Percentiles rank a stretch among this genome's conserved stretches.
Evolutionary conservation across 2,888 invertebrate genomes (phyloP).

Genomic region (Muscina levida): DNA sequence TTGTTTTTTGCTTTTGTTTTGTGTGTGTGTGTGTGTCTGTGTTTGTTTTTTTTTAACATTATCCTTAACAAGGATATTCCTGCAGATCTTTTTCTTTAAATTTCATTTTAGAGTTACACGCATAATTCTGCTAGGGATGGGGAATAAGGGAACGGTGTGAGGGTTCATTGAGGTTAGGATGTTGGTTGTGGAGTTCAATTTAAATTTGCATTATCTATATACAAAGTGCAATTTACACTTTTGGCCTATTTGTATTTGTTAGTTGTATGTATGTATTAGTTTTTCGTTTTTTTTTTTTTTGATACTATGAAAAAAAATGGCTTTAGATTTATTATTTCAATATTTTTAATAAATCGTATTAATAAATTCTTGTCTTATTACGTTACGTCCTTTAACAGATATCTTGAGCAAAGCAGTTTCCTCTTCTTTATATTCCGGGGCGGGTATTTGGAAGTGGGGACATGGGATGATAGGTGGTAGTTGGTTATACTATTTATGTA

Average conservation of each 20-base stretch:
- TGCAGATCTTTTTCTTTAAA: constrained; percentile 47
- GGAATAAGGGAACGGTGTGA: neutral
- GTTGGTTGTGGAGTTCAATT: constrained; percentile 54
- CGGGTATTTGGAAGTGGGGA: too few relatives aligned
- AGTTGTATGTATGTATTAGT: too few relatives aligned
- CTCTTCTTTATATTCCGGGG: constrained; percentile 43
- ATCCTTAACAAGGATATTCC: constrained; percentile 53
- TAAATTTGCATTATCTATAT: constrained; percentile 50
- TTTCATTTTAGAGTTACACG: constrained; percentile 16
- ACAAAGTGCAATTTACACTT: constrained; percentile 63
- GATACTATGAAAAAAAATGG: too few relatives aligned
- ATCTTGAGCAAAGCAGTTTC: constrained; percentile 72
- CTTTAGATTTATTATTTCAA: too few relatives aligned
- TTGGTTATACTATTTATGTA: too few relatives aligned
- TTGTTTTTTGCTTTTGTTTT: constrained; percentile 56
- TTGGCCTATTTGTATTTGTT: constrained; percentile 56
- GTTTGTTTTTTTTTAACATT: constrained; percentile 42
- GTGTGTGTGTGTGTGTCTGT: too few relatives aligned
- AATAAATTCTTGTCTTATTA: constrained; percentile 55
- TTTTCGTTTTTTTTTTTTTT: constrained; percentile 34
- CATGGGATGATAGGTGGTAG: too few relatives aligned
- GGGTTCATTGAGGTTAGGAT: too few relatives aligned
- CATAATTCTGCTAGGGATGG: neutral
- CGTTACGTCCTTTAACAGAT: constrained; percentile 30
- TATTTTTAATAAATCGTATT: constrained; percentile 38